Base-by-base conservation (phyloP, 2,113 vertebrate genomes). In the Macrotus californicus region DNA sequence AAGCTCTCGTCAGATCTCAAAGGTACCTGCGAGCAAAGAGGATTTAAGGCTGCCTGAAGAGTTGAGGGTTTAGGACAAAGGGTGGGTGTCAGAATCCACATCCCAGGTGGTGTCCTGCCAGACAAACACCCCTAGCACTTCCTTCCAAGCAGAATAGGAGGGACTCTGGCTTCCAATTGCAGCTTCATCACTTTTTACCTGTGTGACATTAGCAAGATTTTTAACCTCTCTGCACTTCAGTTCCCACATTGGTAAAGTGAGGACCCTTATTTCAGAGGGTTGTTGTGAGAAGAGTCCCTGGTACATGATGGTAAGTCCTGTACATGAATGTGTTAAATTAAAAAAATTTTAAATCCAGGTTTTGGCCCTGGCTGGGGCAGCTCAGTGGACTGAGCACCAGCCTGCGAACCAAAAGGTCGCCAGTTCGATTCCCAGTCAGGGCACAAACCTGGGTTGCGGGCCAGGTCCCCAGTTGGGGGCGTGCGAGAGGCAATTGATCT, bases 1-100 rank as follows among this genome's bases (percentile, higher is more conserved):
- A 76, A 93, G 36, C 56, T 88, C 89, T 89, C 92, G 46, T 90
- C 39, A 73, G 69, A 39, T 89, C 80, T 92, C 85, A 13, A 34
- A 87, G 50, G 41, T 89, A 16, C 48, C 41, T 2, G 1, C 21
- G 73, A 89, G 61, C 46, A 79, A 15, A 69, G 54, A 80, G 26
- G 84, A 89, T 88, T 76, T 77, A 81, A 96, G 64, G 10, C 52
- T 6, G 41, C 64, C 36, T 69, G 34, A n/a, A 50, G 77, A 73
- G 86, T 24, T 93, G 48, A 66, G 72, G 41, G 73, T 39, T 91
- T 77, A 77, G 83, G 70, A 88, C 50, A 89, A 56, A 91, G 84
- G 29, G 43, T n/a, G 11, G 52, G 7, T 85, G 31, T 29, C 72
- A 34, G 64, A 21, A 61, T 34, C 46, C 21, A 41, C n/a, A n/a